Percentiles rank a stretch among this genome's conserved stretches.
These are phyloP conservation scores for Rambutsinella grinnellia DNA, from an alignment of 2,888 invertebrate species.

Conservation along the genomic window DNA sequence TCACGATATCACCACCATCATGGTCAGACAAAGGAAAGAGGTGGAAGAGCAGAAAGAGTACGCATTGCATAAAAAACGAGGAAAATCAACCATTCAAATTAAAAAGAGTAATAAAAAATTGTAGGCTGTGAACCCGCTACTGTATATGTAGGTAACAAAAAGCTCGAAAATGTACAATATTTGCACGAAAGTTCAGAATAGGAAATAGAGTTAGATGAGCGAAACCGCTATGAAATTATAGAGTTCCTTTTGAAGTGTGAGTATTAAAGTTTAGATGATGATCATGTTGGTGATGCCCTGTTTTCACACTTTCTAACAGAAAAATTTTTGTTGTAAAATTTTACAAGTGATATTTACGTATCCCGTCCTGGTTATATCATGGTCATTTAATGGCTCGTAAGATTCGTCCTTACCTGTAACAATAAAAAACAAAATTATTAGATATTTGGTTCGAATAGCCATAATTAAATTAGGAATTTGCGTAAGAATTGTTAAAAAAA, in stretches of 20 bases:
- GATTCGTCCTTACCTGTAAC: constrained; percentile 3
- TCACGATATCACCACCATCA: constrained; percentile 33
- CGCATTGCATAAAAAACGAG: too few species aligned
- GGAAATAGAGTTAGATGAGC: neutral
- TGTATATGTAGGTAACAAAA: neutral
- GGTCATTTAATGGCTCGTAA: neutral
- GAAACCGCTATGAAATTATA: constrained; percentile 40
- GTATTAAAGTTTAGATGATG: too few species aligned
- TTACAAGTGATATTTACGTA: neutral
- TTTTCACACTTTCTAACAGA: too few species aligned
- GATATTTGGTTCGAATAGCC: neutral
- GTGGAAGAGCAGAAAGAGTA: neutral
- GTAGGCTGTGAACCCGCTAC: neutral
- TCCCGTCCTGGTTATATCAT: neutral
- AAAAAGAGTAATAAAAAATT: constrained; percentile 25
- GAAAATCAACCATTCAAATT: constrained; percentile 11
- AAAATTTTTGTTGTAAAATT: neutral
- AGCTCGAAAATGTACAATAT: neutral
- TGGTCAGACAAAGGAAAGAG: neutral
- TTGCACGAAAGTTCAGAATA: neutral
- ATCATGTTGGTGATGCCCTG: too few species aligned
- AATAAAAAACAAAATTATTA: constrained; percentile 10
- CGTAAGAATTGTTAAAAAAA: neutral
- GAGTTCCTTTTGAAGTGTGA: neutral
- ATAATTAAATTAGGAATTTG: neutral